Evolutionary conservation across 1,140 invertebrate genomes (phyloP).

Genomic region (Drosophila repletoides): DNA sequence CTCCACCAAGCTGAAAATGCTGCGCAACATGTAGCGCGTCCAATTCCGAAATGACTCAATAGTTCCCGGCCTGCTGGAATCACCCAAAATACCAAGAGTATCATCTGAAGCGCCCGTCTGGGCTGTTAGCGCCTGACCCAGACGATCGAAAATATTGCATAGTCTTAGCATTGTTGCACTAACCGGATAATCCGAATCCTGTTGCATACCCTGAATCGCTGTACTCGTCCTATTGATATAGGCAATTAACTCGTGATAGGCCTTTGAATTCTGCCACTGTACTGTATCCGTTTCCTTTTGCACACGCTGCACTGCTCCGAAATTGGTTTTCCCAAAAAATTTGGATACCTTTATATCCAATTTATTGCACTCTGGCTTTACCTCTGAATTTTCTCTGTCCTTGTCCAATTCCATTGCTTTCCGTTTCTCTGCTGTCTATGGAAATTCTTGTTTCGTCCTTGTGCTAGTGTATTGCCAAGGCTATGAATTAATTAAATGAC

Average conservation of each 20-base stretch:
- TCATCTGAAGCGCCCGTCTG: neutral
- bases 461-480: too few relatives aligned
- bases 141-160: constrained; percentile 36
- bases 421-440: too few relatives aligned
- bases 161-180: constrained; percentile 23
- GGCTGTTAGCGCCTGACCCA: neutral
- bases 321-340: constrained; percentile 1
- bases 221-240: constrained; percentile 42
- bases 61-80: neutral
- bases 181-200: constrained; percentile 19
- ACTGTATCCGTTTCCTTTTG: constrained; percentile 10
- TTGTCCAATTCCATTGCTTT: neutral
- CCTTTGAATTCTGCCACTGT: constrained; percentile 30
- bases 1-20: constrained; percentile 42
- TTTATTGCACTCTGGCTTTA: too few relatives aligned
- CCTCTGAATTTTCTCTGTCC: neutral
- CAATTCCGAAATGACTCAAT: constrained; percentile 32
- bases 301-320: constrained; percentile 3
- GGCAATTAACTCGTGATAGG: constrained; percentile 31
- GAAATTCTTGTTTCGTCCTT: too few relatives aligned
- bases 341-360: neutral
- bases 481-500: too few relatives aligned
- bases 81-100: too few relatives aligned
- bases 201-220: constrained; percentile 41
- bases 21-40: constrained; percentile 35